Evolutionary conservation across 2,888 invertebrate genomes (phyloP), one percentile per base, ranked within the genome.

Genomic region (Dynastes grantii): DNA sequence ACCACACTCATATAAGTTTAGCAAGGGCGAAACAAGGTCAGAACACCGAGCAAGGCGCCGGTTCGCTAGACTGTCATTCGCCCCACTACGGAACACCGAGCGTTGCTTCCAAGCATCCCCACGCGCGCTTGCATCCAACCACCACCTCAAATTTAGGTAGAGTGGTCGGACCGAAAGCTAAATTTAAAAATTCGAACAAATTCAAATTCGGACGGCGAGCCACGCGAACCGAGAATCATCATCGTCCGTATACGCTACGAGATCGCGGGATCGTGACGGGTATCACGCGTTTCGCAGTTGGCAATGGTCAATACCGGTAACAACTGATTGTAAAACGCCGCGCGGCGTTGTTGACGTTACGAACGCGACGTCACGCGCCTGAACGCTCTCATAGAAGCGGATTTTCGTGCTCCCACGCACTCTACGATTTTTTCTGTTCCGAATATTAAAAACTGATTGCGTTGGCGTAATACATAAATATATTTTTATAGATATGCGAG

Each of bases 11-110:
- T 82, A 76, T 83, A 83, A 85, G 68, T 51, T 49, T 29, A 85
- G 80, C 88, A 89, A 89, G 89, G 89, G 87, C 88, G 88, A 83
- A 81, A 58, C 89, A 89, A 88, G 89, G 89, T 88, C 81, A 76
- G 58, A 70, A 8, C 73, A 84, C 55, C 55, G 22, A 58, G n/a
- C 86, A 85, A 87, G 87, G 86, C 88, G 88, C 90, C 90, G 88
- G 73, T 89, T 86, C 86, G 86, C 85, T 87, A 87, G 87, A 75
- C 73, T 78, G 79, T 76, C 61, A 68, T 76, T 80, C 53, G 70
- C 88, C 85, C 87, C 86, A 90, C 73, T 45, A 75, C 90, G 89
- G 86, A 76, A 83, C 16, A 22, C 8, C 51, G 11, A n/a, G 13
- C 68, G 68, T 29, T 53, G 9, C 9, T 65, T 78, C 78, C 82